Evolutionary conservation across 30 jellyfish, hydroid and myxozoan species (phyloP).

Genomic region (Aurelia sp.): DNA sequence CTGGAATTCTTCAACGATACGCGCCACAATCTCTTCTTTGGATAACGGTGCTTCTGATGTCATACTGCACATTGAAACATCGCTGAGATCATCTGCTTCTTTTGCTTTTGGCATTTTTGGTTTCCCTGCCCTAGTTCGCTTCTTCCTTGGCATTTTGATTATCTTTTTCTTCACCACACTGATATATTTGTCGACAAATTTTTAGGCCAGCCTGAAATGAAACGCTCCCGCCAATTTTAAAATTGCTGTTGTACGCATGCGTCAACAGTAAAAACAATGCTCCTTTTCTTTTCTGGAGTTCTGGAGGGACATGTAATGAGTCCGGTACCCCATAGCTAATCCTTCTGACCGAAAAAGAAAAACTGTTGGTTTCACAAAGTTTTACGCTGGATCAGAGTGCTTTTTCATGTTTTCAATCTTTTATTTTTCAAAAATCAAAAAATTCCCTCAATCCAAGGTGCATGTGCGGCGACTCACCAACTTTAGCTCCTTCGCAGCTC

Average conservation of each 20-base stretch:
- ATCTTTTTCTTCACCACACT: background rate
- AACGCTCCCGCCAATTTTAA: slow-evolving; percentile 57
- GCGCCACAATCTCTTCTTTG: slow-evolving; percentile 58
- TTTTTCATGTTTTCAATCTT: too few species aligned
- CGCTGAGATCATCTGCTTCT: slow-evolving; percentile 55
- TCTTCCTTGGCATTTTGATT: slow-evolving; percentile 54
- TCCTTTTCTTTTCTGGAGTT: background rate
- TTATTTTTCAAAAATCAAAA: too few species aligned
- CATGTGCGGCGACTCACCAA: too few species aligned
- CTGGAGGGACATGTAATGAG: too few species aligned
- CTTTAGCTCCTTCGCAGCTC: too few species aligned
- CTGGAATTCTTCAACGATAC: slow-evolving; percentile 21
- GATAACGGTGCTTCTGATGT: slow-evolving; percentile 51
- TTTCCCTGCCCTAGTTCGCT: slow-evolving; percentile 66
- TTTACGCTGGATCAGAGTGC: background rate
- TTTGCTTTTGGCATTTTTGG: slow-evolving; percentile 34
- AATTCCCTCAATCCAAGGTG: too few species aligned
- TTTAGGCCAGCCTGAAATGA: too few species aligned
- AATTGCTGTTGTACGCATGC: slow-evolving; percentile 32
- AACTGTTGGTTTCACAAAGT: too few species aligned
- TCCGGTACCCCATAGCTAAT: too few species aligned
- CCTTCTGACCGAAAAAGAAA: too few species aligned
- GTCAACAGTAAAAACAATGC: slow-evolving; percentile 34
- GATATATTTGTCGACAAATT: background rate
- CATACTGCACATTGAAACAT: slow-evolving; percentile 69